A percentile compares a stretch with the other conserved stretches of the same genome.
Conservation (phyloP, 2,888 invertebrate genomes). For the Napeogenes sylphis region DNA sequence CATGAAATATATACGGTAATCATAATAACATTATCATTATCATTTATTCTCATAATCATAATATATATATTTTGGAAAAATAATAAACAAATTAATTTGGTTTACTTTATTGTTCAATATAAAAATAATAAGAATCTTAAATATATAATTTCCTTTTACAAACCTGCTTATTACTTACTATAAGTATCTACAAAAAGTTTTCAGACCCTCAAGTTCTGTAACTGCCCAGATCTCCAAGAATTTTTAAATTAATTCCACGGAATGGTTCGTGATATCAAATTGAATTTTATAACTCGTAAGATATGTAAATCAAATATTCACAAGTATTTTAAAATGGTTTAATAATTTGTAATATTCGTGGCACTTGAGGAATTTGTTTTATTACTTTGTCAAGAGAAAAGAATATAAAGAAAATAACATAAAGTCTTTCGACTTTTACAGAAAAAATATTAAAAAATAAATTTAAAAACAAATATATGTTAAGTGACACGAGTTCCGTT, state of each 20-base stretch:
- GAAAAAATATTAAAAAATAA: no score
- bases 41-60: no score
- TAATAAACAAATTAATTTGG: no score
- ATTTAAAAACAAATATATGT: no score
- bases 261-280: conserved; percentile 51
- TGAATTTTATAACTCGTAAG: conserved; percentile 38
- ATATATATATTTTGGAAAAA: no score
- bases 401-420: conserved; percentile 8
- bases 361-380: not conserved
- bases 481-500: not conserved
- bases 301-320: conserved; percentile 32
- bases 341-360: conserved; percentile 14
- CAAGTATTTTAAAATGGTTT: conserved; percentile 23
- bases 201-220: conserved; percentile 64
- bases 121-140: no score
- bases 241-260: conserved; percentile 57
- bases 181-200: conserved; percentile 47
- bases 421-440: not conserved
- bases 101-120: no score
- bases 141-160: no score
- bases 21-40: no score
- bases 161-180: no score
- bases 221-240: conserved; percentile 66
- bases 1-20: no score
- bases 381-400: conserved; percentile 3